Base-by-base conservation (phyloP, 2,888 invertebrate species). In the Lumbricus terrestris region DNA sequence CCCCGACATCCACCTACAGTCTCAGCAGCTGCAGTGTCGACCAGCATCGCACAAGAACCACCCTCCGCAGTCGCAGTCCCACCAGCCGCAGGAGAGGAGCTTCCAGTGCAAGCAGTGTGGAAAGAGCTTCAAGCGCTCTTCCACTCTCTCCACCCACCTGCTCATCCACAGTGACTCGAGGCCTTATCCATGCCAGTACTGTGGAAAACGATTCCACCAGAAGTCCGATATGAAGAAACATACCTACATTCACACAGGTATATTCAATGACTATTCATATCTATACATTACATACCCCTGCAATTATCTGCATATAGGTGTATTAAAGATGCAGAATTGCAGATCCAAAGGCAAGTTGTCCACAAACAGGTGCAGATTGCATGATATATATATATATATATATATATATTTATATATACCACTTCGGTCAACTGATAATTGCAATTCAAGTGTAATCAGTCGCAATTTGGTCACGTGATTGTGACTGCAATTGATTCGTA, bases 211-310 rank as follows among this genome's bases (percentile, higher is more conserved):
- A 93, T 99, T 99, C 96, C 99, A 99, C 95, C 99, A 99, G 96
- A 99, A 99, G 95, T 98, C 98, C 90, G 99, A 99, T 95, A 99
- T 99, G 99, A 99, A 99, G 96, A 99, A 99, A 92, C 99, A 99
- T 95, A 99, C 99, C 38, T 99, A 99, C 95, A 99, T 97, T 92
- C 97, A 98, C 93, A 98, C 97, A 93, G 97, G 97, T 97, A 82
- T 15, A 82, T 11, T 3, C 33, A 15, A 40, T 15, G 15, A 6
- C 15, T 40, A 40, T 6, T 40, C 40, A 40, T n/a, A n/a, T n/a
- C 40, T 40, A 40, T n/a, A n/a, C n/a, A n/a, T n/a, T n/a, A 40
- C 15, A 40, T 15, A 15, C 6, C 15, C 6, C 15, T 40, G 15
- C 15, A 40, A 40, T 11, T 6, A 15, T 40, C 40, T 40, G 40